phyloP scores from a whole-genome alignment of 2,888 invertebrate species.

The Agrotis puta region DNA sequence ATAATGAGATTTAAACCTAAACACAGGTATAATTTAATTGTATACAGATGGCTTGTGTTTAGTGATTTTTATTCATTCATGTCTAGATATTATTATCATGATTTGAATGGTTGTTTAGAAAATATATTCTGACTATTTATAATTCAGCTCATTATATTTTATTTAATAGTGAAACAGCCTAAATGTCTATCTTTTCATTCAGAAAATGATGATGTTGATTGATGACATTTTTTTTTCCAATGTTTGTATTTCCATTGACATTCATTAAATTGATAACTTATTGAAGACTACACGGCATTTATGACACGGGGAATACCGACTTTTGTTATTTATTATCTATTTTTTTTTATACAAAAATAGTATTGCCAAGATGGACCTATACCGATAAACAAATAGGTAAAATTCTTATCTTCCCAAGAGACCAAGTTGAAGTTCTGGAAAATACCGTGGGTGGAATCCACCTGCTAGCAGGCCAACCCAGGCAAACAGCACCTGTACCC shows the following conservation, averaged over 20 bases:
- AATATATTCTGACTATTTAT: neutral
- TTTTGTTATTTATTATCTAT: neutral
- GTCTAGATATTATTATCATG: neutral
- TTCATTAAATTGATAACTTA: neutral
- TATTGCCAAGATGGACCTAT: too few species aligned
- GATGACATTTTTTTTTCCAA: neutral
- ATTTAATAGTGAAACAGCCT: neutral
- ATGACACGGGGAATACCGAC: neutral
- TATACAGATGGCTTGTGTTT: neutral
- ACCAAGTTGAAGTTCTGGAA: too few species aligned
- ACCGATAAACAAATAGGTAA: too few species aligned
- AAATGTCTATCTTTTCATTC: neutral
- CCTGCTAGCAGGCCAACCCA: too few species aligned
- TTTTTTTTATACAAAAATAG: too few species aligned
- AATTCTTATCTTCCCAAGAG: too few species aligned
- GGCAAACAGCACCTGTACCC: too few species aligned
- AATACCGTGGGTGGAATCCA: too few species aligned
- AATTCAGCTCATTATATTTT: neutral
- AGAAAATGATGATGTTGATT: neutral
- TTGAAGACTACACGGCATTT: neutral
- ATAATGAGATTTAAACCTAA: slow-evolving; percentile 1
- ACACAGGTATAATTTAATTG: slow-evolving; percentile 13
- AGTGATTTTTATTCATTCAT: neutral
- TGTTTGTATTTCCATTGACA: neutral
- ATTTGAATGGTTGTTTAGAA: neutral